A percentile compares a stretch with the other conserved stretches of the same genome.
Conservation (phyloP, 2,797 vertebrate species). For the Muraenolepis orangiensis region DNA sequence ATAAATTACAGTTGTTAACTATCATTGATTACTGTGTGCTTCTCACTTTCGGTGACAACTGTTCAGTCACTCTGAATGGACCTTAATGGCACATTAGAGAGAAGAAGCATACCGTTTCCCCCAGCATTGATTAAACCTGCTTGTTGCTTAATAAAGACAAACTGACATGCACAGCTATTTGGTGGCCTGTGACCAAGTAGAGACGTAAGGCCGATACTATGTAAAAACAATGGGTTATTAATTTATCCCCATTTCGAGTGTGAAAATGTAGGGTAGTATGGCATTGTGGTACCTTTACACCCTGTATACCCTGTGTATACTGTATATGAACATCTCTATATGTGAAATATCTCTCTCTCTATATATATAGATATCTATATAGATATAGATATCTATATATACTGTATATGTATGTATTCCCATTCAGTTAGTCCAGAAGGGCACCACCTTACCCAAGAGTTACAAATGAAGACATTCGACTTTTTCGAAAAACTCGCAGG, state of each 20-base stretch:
- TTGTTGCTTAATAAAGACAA: slow-evolving; percentile 85
- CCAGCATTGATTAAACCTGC: slow-evolving; percentile 77
- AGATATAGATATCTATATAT: no score
- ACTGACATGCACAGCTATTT: slow-evolving; percentile 69
- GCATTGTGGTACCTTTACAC: no score
- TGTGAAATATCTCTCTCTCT: not conserved
- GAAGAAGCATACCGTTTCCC: slow-evolving; percentile 72
- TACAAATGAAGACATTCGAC: not conserved
- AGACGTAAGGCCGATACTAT: slow-evolving; percentile 50
- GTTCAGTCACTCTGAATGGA: slow-evolving; percentile 91
- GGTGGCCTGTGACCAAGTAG: slow-evolving; percentile 56
- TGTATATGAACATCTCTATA: not conserved
- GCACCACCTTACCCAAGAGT: not conserved
- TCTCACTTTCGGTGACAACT: slow-evolving; percentile 88
- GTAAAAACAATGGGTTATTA: slow-evolving; percentile 35
- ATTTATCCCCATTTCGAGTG: not conserved
- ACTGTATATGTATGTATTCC: not conserved
- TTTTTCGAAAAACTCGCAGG: not conserved
- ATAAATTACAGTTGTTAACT: slow-evolving; percentile 98
- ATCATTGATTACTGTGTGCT: slow-evolving; percentile 97
- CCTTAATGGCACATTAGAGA: slow-evolving; percentile 90
- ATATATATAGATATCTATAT: not conserved
- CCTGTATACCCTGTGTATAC: not conserved
- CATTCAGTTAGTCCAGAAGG: not conserved
- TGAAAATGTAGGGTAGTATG: not conserved